These are phyloP conservation scores for Cremastobaeus sp. DNA, from an alignment of 2,888 invertebrate species.

Conservation along the genomic window DNA sequence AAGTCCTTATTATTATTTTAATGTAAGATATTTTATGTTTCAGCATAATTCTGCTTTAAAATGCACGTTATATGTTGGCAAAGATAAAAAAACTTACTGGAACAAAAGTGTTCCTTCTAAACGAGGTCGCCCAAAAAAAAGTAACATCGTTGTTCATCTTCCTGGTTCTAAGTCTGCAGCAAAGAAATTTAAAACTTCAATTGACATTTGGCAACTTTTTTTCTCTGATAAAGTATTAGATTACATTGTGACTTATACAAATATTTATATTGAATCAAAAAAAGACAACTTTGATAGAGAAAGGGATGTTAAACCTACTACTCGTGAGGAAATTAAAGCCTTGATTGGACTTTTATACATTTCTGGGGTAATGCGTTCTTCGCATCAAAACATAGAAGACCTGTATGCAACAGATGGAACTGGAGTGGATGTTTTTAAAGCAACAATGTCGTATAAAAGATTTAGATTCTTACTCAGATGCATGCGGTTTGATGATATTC, in stretches of 20 bases:
- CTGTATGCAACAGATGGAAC: background rate
- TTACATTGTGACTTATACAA: slow-evolving; percentile 45
- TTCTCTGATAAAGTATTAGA: slow-evolving; percentile 62
- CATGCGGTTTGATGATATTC: slow-evolving; percentile 22
- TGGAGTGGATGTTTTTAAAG: background rate
- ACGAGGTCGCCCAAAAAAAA: background rate
- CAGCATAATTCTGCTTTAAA: background rate
- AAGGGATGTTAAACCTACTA: slow-evolving; percentile 62
- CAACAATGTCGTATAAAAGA: background rate
- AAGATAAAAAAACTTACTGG: background rate
- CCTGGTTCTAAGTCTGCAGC: slow-evolving; percentile 19
- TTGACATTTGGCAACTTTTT: slow-evolving; percentile 62
- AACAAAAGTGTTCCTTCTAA: background rate
- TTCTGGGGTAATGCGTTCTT: slow-evolving; percentile 22
- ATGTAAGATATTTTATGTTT: background rate
- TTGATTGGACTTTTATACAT: slow-evolving; percentile 56
- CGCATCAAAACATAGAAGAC: slow-evolving; percentile 16
- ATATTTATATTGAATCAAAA: slow-evolving; percentile 49
- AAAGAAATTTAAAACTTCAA: slow-evolving; percentile 4
- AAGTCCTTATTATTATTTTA: no score
- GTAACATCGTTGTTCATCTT: background rate
- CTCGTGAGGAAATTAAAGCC: slow-evolving; percentile 63
- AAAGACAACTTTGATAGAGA: slow-evolving; percentile 58
- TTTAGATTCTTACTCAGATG: no score
- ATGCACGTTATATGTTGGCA: background rate